Percentiles rank a stretch among this genome's conserved stretches.
These are phyloP conservation scores for Terebella lapidaria DNA, from an alignment of 2,888 invertebrate species.

Conservation along the genomic window DNA sequence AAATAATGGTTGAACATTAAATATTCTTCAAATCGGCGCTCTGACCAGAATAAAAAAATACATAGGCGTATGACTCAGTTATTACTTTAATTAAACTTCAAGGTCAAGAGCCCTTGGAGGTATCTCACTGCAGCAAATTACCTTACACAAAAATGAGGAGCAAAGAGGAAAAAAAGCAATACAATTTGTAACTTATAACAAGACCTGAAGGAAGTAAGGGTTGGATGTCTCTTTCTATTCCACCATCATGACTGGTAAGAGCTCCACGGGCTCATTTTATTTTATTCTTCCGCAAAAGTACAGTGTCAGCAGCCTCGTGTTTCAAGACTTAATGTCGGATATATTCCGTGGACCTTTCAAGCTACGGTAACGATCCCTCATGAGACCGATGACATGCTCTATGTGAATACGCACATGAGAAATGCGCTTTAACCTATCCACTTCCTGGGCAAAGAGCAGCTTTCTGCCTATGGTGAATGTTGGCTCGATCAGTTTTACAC, in stretches of 20 bases:
- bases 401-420: constrained; percentile 7
- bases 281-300: not conserved
- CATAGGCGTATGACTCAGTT: no score
- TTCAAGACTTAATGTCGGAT: not conserved
- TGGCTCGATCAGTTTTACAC: not conserved
- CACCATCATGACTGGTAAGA: constrained; percentile 1
- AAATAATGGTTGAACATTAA: no score
- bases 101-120: no score
- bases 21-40: no score
- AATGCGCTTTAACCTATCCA: not conserved
- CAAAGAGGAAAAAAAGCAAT: no score
- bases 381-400: constrained; percentile 5
- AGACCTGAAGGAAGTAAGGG: no score
- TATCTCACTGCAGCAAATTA: no score
- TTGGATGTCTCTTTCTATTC: no score
- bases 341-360: not conserved
- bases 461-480: constrained; percentile 2
- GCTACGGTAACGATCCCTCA: constrained; percentile 2
- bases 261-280: not conserved
- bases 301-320: not conserved
- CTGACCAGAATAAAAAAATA: no score
- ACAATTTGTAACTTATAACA: no score
- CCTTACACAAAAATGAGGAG: no score
- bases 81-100: no score
- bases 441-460: constrained; percentile 1